Percentiles rank a stretch among this genome's conserved stretches.
phyloP scores from a whole-genome alignment of 2,797 vertebrate species.

The Lepilemur ruficaudatus region DNA sequence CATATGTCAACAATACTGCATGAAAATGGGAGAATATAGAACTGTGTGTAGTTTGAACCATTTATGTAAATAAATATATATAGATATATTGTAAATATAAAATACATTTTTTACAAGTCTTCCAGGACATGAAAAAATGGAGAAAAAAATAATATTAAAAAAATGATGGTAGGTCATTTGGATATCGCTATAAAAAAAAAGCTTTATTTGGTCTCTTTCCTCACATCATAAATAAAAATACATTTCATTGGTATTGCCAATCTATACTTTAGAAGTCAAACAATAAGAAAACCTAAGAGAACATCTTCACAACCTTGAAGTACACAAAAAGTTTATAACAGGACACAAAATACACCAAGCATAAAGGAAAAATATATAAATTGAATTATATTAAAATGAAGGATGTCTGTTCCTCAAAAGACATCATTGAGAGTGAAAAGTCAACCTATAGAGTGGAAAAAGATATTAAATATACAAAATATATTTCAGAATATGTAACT shows the following conservation, averaged over 20 bases:
- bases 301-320: background rate
- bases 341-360: background rate
- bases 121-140: background rate
- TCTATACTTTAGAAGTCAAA: slow-evolving; percentile 35
- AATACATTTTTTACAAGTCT: background rate
- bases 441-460: background rate
- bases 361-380: background rate
- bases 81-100: background rate
- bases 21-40: background rate
- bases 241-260: background rate
- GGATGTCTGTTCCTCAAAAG: background rate
- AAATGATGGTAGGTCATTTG: background rate
- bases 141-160: background rate
- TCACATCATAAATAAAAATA: slow-evolving; percentile 32
- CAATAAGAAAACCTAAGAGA: background rate
- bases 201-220: background rate
- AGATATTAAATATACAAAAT: background rate
- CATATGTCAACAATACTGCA: background rate
- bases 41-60: background rate
- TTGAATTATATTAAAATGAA: background rate
- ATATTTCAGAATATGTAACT: background rate
- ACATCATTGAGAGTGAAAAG: background rate
- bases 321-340: slow-evolving; percentile 4
- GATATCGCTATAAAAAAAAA: background rate
- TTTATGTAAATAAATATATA: background rate